A percentile compares a stretch with the other conserved stretches of the same genome.
phyloP scores from a whole-genome alignment of 2,888 invertebrate species.

The Tetranychus truncatus region DNA sequence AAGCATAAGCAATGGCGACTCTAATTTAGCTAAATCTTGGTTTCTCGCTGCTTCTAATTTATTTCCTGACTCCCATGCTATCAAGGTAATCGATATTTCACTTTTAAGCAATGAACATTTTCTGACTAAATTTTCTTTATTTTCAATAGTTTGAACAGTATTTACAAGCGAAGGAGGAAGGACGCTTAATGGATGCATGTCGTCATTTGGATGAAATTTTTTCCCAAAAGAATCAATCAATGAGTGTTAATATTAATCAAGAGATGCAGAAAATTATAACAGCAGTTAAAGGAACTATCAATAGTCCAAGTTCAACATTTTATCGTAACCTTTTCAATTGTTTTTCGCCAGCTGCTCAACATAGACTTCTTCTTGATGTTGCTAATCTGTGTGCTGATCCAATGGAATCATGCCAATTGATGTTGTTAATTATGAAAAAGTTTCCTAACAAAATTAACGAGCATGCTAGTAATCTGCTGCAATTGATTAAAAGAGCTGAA shows the following conservation, averaged over 20 bases:
- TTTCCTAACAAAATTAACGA: constrained; percentile 20
- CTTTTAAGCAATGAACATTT: too few species aligned
- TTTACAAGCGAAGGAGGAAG: constrained; percentile 15
- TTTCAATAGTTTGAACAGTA: constrained; percentile 17
- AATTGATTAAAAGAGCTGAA: constrained; percentile 11
- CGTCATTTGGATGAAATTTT: constrained; percentile 14
- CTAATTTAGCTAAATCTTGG: constrained; percentile 17
- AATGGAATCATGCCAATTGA: constrained; percentile 12
- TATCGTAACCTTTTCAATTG: constrained; percentile 13
- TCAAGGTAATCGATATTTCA: constrained; percentile 7
- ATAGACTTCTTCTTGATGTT: constrained; percentile 11
- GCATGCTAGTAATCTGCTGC: constrained; percentile 10
- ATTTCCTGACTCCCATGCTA: constrained; percentile 16
- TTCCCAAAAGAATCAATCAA: background rate
- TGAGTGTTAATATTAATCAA: background rate
- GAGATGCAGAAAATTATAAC: constrained; percentile 13
- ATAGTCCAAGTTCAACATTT: background rate
- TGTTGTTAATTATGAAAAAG: constrained; percentile 17
- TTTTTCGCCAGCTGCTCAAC: constrained; percentile 13
- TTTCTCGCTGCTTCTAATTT: constrained; percentile 16
- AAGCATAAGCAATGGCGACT: constrained; percentile 12
- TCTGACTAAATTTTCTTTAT: background rate
- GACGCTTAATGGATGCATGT: constrained; percentile 13
- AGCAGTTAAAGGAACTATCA: background rate
- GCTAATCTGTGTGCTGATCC: constrained; percentile 7